phyloP scores from a whole-genome alignment of 2,113 vertebrate species.

The Falco punctatus region DNA sequence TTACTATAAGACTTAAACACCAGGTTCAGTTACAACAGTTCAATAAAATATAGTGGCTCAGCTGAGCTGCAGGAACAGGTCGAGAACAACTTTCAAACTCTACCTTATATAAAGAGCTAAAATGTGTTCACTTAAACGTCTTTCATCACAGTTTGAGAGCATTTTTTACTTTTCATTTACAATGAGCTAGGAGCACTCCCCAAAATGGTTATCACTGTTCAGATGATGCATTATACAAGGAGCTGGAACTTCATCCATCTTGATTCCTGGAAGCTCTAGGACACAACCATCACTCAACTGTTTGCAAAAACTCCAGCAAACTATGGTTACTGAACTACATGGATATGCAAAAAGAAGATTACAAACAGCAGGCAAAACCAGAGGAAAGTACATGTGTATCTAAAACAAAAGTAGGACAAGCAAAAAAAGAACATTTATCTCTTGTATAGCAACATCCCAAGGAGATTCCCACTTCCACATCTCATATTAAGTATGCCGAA shows the following conservation, averaged over 20 bases:
- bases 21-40: background rate
- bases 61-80: background rate
- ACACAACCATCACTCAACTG: rapidly evolving
- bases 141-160: background rate
- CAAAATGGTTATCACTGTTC: rapidly evolving
- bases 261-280: background rate
- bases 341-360: background rate
- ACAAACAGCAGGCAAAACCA: background rate
- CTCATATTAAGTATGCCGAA: background rate
- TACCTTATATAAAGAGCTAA: background rate
- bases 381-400: background rate
- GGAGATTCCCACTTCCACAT: background rate
- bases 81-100: background rate
- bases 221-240: background rate
- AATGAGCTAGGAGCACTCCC: background rate
- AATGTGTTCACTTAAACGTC: background rate
- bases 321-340: background rate
- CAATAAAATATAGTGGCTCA: background rate
- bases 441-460: background rate
- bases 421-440: background rate
- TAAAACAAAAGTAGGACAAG: background rate
- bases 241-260: background rate
- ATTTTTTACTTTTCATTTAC: background rate
- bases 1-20: background rate
- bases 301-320: background rate